Conservation (phyloP, 2,113 vertebrate genomes). For the Melanostigma gelatinosum region DNA sequence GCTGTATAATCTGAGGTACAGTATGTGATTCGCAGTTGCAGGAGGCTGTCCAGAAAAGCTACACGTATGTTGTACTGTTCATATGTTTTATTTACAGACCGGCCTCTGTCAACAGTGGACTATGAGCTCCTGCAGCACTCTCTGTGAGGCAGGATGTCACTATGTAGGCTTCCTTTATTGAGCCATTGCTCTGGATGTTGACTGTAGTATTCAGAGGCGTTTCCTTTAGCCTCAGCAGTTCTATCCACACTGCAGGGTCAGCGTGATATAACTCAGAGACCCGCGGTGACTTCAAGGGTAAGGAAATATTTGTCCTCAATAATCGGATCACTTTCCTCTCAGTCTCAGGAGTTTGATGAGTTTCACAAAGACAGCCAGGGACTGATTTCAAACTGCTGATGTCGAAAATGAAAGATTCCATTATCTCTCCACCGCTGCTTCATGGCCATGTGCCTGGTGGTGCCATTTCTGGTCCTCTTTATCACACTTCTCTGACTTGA, state of each 20-base stretch:
- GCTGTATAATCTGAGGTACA: neutral
- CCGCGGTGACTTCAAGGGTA: constrained; percentile 51
- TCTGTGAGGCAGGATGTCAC: constrained; percentile 10
- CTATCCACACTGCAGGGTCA: constrained; percentile 60
- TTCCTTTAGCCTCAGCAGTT: constrained; percentile 65
- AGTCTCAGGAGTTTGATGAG: constrained; percentile 45
- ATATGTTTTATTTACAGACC: constrained; percentile 27
- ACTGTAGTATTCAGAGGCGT: constrained; percentile 58
- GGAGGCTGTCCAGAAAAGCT: neutral
- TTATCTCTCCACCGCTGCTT: constrained; percentile 46
- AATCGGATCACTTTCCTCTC: constrained; percentile 33
- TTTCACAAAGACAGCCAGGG: constrained; percentile 36
- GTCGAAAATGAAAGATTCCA: constrained; percentile 59
- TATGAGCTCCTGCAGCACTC: constrained; percentile 32
- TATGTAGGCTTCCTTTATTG: constrained; percentile 63
- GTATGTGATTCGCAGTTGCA: neutral
- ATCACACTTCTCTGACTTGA: constrained; percentile 42
- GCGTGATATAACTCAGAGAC: constrained; percentile 59
- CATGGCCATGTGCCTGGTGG: constrained; percentile 41
- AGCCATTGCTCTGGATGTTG: constrained; percentile 50
- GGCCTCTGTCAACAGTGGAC: constrained; percentile 30
- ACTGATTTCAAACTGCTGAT: constrained; percentile 57
- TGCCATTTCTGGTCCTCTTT: constrained; percentile 56
- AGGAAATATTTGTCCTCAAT: constrained; percentile 67
- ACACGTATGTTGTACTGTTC: neutral